Evolutionary conservation across 2,888 invertebrate species (phyloP).

Genomic region (Dolichopus griseipennis): DNA sequence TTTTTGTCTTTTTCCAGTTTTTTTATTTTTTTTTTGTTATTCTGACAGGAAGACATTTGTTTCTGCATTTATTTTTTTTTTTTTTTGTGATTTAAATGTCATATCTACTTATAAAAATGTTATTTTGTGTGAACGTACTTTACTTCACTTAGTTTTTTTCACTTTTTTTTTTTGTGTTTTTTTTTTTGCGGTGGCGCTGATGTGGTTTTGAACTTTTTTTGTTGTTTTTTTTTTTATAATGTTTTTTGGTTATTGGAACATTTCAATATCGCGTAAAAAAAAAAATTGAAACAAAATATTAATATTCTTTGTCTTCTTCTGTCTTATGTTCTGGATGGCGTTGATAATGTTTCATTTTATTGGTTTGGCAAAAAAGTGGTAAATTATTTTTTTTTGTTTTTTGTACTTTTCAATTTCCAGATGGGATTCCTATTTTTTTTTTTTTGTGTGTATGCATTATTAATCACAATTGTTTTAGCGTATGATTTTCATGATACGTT

Average conservation of each 20-base stretch:
- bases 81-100: not conserved
- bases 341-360: not conserved
- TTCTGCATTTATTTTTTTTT: not conserved
- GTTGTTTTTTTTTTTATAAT: too few species aligned
- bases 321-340: not conserved
- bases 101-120: not conserved
- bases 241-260: too few species aligned
- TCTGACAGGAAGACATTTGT: constrained; percentile 2
- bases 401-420: not conserved
- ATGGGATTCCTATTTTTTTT: not conserved
- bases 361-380: not conserved
- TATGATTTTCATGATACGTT: too few species aligned
- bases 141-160: too few species aligned
- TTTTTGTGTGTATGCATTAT: too few species aligned
- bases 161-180: not conserved
- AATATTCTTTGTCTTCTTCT: not conserved
- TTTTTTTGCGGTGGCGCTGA: not conserved
- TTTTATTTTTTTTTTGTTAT: not conserved
- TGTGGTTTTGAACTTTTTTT: not conserved
- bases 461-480: too few species aligned
- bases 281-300: not conserved
- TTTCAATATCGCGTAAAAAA: too few species aligned
- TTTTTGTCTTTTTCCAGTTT: not conserved
- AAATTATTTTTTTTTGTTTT: not conserved
- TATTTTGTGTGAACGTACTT: not conserved